Evolutionary conservation across 2,888 invertebrate species (phyloP).

Genomic region (Scelioninae gen. 2): DNA sequence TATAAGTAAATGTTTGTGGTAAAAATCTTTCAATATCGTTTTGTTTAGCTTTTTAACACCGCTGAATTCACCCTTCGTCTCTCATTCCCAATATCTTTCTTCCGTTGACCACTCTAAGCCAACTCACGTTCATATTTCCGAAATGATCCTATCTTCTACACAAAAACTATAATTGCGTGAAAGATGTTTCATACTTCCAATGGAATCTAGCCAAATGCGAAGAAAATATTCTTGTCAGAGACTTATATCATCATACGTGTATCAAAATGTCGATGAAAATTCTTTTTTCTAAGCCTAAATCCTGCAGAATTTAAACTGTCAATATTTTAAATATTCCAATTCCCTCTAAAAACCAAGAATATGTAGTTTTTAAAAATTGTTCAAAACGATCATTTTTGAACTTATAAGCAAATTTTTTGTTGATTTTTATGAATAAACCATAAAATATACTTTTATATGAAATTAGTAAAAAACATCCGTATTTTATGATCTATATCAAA

Average conservation of each 20-base stretch:
- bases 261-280: conserved; percentile 19
- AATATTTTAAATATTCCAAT: too few relatives aligned
- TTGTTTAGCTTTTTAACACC: conserved; percentile 18
- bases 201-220: conserved; percentile 52
- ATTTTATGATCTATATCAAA: too few relatives aligned
- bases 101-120: conserved; percentile 59
- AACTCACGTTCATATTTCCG: conserved; percentile 66
- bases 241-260: conserved; percentile 24
- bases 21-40: conserved; percentile 22
- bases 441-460: too few relatives aligned
- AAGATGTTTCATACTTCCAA: conserved; percentile 63
- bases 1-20: background rate
- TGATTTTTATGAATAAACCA: too few relatives aligned
- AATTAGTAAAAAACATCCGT: too few relatives aligned
- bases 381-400: too few relatives aligned
- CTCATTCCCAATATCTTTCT: conserved; percentile 41
- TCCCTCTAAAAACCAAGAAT: too few relatives aligned
- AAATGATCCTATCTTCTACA: conserved; percentile 61
- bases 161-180: conserved; percentile 73
- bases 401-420: too few relatives aligned
- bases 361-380: too few relatives aligned
- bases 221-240: conserved; percentile 54
- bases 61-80: conserved; percentile 44
- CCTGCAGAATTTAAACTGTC: too few relatives aligned
- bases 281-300: background rate